These are phyloP conservation scores for Halichoeres trimaculatus DNA, from an alignment of 2,113 vertebrate genomes.

Conservation along the genomic window DNA sequence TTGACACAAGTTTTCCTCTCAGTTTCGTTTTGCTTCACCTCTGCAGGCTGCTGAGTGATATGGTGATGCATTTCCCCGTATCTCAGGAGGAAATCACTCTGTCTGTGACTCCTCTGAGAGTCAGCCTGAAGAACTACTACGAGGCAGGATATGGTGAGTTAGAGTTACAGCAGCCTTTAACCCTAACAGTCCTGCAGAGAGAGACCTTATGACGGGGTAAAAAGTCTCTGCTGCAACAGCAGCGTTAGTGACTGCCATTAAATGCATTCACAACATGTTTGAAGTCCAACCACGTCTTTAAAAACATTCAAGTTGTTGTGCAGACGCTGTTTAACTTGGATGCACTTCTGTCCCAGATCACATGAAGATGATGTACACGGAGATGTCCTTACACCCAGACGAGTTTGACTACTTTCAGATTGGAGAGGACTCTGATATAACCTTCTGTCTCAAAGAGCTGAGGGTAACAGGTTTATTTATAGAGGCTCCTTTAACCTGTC, in stretches of 20 bases:
- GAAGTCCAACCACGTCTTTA: background rate
- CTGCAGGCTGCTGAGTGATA: slow-evolving; percentile 82
- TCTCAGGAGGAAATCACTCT: slow-evolving; percentile 94
- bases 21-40: background rate
- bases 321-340: slow-evolving; percentile 2
- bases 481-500: slow-evolving; percentile 38
- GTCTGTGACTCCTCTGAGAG: slow-evolving; percentile 82
- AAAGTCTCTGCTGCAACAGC: background rate
- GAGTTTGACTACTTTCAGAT: slow-evolving; percentile 95
- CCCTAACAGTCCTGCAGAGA: no score
- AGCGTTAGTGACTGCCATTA: background rate
- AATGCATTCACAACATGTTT: background rate
- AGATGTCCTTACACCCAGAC: slow-evolving; percentile 87
- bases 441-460: slow-evolving; percentile 95
- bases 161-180: no score
- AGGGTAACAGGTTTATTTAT: slow-evolving; percentile 85
- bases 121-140: slow-evolving; percentile 87
- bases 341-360: slow-evolving; percentile 78
- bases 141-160: slow-evolving; percentile 86
- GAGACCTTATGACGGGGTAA: background rate
- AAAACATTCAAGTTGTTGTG: background rate
- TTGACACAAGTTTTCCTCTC: background rate
- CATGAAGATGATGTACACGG: slow-evolving; percentile 85
- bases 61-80: slow-evolving; percentile 87
- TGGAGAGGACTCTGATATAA: slow-evolving; percentile 89